Conservation (phyloP, 2,113 vertebrate genomes). For the Bungarus multicinctus region DNA sequence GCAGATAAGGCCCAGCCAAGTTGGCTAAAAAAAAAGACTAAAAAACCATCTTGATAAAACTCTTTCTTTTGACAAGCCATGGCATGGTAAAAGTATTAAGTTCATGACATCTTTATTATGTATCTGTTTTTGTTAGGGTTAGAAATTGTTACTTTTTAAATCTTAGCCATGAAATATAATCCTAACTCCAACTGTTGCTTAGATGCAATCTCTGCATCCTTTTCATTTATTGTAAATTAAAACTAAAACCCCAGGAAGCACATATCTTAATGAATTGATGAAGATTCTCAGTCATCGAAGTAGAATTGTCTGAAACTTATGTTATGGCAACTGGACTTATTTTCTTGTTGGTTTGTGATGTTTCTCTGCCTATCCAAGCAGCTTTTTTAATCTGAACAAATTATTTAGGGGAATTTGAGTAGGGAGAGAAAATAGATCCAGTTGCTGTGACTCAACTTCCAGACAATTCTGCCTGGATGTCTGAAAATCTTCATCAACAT, state of each 20-base stretch:
- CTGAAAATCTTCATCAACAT: neutral
- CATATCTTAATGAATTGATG: neutral
- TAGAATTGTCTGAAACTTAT: neutral
- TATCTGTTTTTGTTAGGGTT: neutral
- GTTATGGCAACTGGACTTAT: too few relatives aligned
- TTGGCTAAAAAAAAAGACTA: neutral
- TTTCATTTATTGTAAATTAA: neutral
- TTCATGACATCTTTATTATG: neutral
- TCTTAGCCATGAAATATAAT: neutral
- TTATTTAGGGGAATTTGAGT: too few relatives aligned
- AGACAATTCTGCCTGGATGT: neutral
- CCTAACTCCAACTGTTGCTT: too few relatives aligned
- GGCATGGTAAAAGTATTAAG: neutral
- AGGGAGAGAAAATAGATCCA: neutral
- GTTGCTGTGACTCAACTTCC: neutral
- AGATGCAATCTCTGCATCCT: neutral
- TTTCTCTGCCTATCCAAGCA: too few relatives aligned
- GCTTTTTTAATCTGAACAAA: too few relatives aligned
- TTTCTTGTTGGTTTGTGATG: too few relatives aligned
- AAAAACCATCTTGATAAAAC: neutral
- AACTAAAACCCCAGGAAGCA: neutral
- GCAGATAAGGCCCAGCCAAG: neutral
- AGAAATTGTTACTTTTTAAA: neutral
- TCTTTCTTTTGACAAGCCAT: neutral
- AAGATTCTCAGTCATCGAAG: neutral